Conservation (phyloP, 2,888 invertebrate genomes). For the Apodemia zela region DNA sequence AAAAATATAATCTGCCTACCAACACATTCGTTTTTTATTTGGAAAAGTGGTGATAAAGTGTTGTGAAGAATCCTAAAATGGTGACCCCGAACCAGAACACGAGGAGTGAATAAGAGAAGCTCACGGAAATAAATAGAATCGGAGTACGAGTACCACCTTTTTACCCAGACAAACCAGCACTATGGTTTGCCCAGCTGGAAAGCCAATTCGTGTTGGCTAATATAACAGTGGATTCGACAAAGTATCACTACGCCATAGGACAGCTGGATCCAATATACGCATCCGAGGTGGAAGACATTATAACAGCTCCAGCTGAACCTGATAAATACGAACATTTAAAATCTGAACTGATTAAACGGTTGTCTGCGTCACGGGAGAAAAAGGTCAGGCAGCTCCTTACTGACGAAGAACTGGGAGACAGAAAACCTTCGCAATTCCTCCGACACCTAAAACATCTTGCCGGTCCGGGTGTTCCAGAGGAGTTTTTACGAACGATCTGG, state of each 20-base stretch:
- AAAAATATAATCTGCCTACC: no score
- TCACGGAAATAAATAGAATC: background rate
- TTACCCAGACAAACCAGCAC: conserved; percentile 24
- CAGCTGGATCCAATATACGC: conserved; percentile 23
- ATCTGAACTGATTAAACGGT: conserved; percentile 14
- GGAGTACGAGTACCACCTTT: conserved; percentile 23
- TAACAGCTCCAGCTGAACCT: conserved; percentile 21
- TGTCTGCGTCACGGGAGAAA: conserved; percentile 17
- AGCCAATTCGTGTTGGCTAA: conserved; percentile 22
- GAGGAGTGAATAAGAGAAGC: background rate
- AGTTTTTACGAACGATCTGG: conserved; percentile 19
- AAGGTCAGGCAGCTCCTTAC: conserved; percentile 19
- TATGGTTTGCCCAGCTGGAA: conserved; percentile 26
- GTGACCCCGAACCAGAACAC: background rate
- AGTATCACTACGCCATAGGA: conserved; percentile 23
- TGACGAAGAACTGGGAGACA: conserved; percentile 25
- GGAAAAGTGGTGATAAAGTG: no score
- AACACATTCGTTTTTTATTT: no score
- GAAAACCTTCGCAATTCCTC: conserved; percentile 28
- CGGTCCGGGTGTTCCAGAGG: conserved; percentile 24
- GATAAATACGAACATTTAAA: background rate
- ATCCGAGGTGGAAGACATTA: conserved; percentile 27
- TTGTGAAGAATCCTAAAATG: background rate
- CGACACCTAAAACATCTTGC: conserved; percentile 28
- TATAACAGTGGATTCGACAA: conserved; percentile 22